These are phyloP conservation scores for Heterocephalus glaber DNA, from an alignment of 2,113 vertebrate species.

Conservation along the genomic window DNA sequence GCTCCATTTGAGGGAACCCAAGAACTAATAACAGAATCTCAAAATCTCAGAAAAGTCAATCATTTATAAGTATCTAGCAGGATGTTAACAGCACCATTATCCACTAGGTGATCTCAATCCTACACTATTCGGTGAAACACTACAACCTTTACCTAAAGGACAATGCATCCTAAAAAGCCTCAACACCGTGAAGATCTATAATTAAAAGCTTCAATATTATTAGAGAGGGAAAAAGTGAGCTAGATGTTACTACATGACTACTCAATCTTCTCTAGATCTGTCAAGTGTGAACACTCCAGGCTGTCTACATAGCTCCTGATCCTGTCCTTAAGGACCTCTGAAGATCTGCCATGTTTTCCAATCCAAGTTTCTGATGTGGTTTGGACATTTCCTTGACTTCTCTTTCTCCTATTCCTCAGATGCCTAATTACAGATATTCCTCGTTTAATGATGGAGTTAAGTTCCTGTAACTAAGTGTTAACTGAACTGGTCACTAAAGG, in stretches of 20 bases:
- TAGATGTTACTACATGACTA: neutral
- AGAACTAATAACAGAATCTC: neutral
- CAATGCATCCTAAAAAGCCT: neutral
- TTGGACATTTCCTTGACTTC: neutral
- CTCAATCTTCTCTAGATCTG: neutral
- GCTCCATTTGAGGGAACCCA: neutral
- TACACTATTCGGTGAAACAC: neutral
- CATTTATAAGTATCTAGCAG: neutral
- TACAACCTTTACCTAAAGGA: neutral
- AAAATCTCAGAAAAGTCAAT: constrained; percentile 24
- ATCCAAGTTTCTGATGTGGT: neutral
- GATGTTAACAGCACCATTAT: neutral
- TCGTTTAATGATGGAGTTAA: neutral
- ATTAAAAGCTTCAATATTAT: neutral
- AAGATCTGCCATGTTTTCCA: neutral
- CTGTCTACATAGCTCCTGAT: neutral
- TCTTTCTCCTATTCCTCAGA: neutral
- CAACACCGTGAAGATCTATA: neutral
- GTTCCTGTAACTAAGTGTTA: neutral
- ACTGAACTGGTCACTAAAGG: neutral
- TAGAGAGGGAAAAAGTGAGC: neutral
- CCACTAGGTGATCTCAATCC: neutral
- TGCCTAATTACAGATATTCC: neutral
- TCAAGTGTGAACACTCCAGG: neutral
- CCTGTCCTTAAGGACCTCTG: neutral